Evolutionary conservation across 2,888 invertebrate genomes (phyloP).

Genomic region (Callyntrura sp.): DNA sequence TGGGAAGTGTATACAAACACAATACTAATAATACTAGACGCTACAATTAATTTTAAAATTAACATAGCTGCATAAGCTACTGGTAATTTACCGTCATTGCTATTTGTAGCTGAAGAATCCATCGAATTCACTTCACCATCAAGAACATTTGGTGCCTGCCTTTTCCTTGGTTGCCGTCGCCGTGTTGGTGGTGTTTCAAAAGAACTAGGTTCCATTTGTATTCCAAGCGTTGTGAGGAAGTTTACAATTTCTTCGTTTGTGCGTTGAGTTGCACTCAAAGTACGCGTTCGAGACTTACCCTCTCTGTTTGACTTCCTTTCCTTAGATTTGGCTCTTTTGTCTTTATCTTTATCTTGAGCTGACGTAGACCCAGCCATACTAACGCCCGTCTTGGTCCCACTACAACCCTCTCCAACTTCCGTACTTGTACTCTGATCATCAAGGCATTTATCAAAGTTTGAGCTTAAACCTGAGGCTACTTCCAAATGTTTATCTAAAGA

Average conservation of each 20-base stretch:
- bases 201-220: constrained; percentile 66
- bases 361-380: constrained; percentile 40
- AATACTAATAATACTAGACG: too few species aligned
- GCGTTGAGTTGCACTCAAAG: constrained; percentile 58
- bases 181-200: constrained; percentile 54
- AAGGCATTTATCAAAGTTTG: constrained; percentile 56
- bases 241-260: constrained; percentile 77
- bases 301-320: constrained; percentile 31
- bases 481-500: not conserved
- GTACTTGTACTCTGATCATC: constrained; percentile 54
- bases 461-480: constrained; percentile 38
- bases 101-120: constrained; percentile 13
- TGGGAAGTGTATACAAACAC: too few species aligned
- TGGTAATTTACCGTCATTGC: constrained; percentile 30
- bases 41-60: too few species aligned
- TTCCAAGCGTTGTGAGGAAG: constrained; percentile 76
- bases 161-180: constrained; percentile 42
- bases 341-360: constrained; percentile 13
- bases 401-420: not conserved
- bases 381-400: not conserved
- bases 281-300: constrained; percentile 29
- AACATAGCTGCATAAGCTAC: too few species aligned
- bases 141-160: not conserved
- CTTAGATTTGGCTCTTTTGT: constrained; percentile 25
- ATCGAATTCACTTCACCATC: not conserved